Conservation (phyloP, 2,113 vertebrate genomes). For the Podocnemis expansa region DNA sequence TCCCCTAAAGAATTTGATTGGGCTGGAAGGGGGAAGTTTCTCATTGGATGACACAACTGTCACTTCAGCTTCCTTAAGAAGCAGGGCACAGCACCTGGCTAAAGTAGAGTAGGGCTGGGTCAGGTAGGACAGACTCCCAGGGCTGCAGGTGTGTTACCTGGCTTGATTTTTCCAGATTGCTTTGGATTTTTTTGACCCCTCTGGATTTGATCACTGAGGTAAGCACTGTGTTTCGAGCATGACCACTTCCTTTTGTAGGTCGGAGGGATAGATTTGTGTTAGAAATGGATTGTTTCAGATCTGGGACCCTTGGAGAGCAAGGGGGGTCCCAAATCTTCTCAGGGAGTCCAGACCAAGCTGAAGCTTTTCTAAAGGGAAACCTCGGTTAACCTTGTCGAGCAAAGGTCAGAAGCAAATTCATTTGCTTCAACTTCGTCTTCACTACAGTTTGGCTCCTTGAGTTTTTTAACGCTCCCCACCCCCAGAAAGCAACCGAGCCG, state of each 20-base stretch:
- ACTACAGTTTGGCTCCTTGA: not conserved
- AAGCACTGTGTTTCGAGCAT: not conserved
- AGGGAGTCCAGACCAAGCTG: too few relatives aligned
- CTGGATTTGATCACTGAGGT: not conserved
- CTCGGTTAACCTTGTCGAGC: not conserved
- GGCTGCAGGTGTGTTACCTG: too few relatives aligned
- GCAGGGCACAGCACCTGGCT: not conserved
- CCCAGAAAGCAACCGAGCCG: too few relatives aligned
- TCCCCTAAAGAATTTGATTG: not conserved
- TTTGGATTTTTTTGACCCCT: not conserved
- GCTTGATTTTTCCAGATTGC: too few relatives aligned
- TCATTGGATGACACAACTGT: not conserved
- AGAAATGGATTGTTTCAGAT: not conserved
- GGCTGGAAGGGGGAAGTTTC: not conserved
- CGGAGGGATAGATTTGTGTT: not conserved
- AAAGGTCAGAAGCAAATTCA: not conserved
- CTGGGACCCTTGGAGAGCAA: not conserved
- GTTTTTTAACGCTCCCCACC: not conserved
- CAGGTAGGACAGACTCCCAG: not conserved
- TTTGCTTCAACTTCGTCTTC: not conserved
- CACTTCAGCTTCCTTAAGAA: not conserved
- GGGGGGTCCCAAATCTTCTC: not conserved
- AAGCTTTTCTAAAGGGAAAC: not conserved
- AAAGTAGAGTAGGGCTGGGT: not conserved
- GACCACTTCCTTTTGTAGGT: not conserved